Base-by-base conservation (phyloP, 2,797 vertebrate species). In the Oryzias dopingdopingensis region DNA sequence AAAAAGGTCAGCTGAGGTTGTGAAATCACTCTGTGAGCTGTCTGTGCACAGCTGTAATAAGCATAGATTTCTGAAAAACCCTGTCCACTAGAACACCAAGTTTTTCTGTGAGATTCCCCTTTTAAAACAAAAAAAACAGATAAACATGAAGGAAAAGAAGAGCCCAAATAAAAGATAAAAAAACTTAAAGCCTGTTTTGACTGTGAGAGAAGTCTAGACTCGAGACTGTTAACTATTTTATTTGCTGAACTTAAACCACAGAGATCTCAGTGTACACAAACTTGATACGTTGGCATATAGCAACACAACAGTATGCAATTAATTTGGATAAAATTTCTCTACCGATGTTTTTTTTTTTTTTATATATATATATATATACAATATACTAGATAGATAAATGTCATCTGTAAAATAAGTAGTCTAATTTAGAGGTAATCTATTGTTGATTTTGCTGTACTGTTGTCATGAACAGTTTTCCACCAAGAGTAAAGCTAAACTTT, bases 161-260 rank as follows among this genome's bases (percentile, higher is more conserved):
- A 56, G 20, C 52, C 54, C 2, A 43, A 49, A 37, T 37, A 37
- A 62, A 44, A 15, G 57, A 50, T 22, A 4, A 47, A 44, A 63
- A 26, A 72, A 74, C 32, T 62, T 56, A 4, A 72, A 51, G 59
- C 43, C 49, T 56, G n/a, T 64, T 54, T 63, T 45, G 53, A 79
- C 76, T 76, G 62, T 68, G 65, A 57, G 52, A 76, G 64, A 79
- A 65, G 77, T 83, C 84, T 79, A 82, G 75, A 76, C 67, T 79
- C 77, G 40, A 83, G 88, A 89, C 85, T 90, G 85, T 88, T 89
- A 82, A 76, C 45, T 69, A 58, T 50, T 75, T 58, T 47, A 68
- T 49, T 67, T 32, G 17, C 70, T 75, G 58, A 77, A 67, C 58
- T 65, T 65, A 72, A 77, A 57, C 59, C 15, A 65, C 51, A 70